These are phyloP conservation scores for Pipistrellus pipistrellus DNA, from an alignment of 2,797 vertebrate genomes.

Conservation along the genomic window DNA sequence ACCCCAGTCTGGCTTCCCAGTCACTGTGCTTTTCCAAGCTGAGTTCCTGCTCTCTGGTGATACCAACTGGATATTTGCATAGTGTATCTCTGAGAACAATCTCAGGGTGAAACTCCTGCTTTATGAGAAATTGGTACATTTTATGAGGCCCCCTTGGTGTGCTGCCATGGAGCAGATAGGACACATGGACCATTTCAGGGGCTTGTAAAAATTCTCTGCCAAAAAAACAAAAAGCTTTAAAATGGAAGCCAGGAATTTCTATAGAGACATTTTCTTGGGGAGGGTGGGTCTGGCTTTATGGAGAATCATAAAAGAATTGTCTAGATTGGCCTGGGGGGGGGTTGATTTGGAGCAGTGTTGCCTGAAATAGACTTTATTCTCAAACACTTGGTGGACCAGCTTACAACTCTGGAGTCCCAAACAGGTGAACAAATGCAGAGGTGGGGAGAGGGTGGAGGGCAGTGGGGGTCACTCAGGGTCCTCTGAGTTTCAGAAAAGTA, in stretches of 20 bases:
- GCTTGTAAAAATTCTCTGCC: constrained; percentile 77
- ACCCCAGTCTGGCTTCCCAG: not conserved
- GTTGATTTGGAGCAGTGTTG: constrained; percentile 28
- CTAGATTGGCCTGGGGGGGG: not conserved
- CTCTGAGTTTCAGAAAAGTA: constrained; percentile 23
- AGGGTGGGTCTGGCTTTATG: not conserved
- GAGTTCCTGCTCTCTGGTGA: constrained; percentile 52
- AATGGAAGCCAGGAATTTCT: not conserved
- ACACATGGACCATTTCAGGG: constrained; percentile 66
- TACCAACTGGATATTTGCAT: constrained; percentile 71
- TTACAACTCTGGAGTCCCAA: not conserved
- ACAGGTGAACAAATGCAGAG: not conserved
- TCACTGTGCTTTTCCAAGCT: constrained; percentile 40
- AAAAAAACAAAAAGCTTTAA: not conserved
- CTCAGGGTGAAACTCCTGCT: constrained; percentile 52
- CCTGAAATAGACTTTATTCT: constrained; percentile 33
- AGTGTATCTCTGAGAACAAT: constrained; percentile 71
- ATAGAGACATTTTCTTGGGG: not conserved
- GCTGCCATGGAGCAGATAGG: constrained; percentile 67
- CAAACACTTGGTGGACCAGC: not conserved
- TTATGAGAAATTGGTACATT: constrained; percentile 70
- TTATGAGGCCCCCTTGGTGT: not conserved
- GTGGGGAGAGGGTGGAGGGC: not conserved
- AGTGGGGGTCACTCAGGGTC: not conserved
- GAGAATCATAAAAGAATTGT: not conserved